phyloP scores from a whole-genome alignment of 2,797 vertebrate species.

The Adelosebastes latens region DNA sequence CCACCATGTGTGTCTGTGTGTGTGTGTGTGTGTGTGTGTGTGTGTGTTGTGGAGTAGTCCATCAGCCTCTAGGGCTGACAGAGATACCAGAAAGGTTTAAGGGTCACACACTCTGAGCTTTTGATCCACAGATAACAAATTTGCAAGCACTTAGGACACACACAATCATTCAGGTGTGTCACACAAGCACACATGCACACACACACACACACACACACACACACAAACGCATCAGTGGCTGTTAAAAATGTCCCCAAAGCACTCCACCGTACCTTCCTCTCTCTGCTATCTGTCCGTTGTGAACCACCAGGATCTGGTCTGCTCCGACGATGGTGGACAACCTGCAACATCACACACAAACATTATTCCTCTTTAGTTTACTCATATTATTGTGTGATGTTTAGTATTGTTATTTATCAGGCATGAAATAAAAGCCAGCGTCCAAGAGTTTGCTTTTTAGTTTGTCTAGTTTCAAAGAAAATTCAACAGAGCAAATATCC shows the following conservation, averaged over 20 bases:
- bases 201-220: conserved; percentile 4
- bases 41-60: not conserved
- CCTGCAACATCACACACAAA: conserved; percentile 67
- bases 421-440: not conserved
- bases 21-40: conserved; percentile 14
- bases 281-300: conserved; percentile 85
- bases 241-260: not conserved
- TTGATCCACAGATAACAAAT: conserved; percentile 61
- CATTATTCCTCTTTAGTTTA: not conserved
- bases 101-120: conserved; percentile 38
- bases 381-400: not conserved
- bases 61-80: conserved; percentile 36
- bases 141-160: conserved; percentile 42
- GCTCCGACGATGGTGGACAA: conserved; percentile 88
- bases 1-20: not conserved
- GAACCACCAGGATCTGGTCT: conserved; percentile 91
- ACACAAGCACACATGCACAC: not conserved
- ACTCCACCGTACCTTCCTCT: conserved; percentile 85
- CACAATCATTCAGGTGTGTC: conserved; percentile 29
- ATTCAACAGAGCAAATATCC: not conserved
- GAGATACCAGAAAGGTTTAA: conserved; percentile 27
- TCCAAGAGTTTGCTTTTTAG: not conserved
- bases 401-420: not conserved
- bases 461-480: not conserved
- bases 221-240: not conserved